Conservation (phyloP, 2,797 vertebrate genomes). For the Rhinichthys osculus region DNA sequence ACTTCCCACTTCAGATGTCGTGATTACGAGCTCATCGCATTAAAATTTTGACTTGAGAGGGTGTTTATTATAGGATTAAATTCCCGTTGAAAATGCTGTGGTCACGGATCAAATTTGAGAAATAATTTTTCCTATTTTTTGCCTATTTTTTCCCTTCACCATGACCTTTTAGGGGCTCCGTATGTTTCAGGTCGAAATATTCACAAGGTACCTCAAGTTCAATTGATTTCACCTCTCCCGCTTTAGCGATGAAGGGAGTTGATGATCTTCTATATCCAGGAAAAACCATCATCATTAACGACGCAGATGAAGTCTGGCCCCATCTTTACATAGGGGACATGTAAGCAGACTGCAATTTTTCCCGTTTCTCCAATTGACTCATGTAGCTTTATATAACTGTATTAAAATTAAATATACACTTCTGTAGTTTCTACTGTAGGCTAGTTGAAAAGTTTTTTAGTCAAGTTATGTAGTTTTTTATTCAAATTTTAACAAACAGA, state of each 20-base stretch:
- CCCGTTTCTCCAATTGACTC: neutral
- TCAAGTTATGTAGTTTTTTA: neutral
- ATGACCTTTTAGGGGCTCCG: no score
- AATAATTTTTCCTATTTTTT: no score
- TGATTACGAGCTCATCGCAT: no score
- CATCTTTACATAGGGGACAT: constrained; percentile 92
- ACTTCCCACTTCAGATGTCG: no score
- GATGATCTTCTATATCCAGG: constrained; percentile 88
- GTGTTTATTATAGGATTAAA: no score
- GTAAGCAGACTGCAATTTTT: constrained; percentile 73
- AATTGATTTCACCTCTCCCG: constrained; percentile 75
- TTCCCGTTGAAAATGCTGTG: no score
- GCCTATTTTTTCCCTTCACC: no score
- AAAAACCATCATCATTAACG: constrained; percentile 82
- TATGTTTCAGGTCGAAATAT: constrained; percentile 61
- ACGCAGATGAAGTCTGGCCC: constrained; percentile 92
- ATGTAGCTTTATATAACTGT: neutral
- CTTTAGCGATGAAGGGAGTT: constrained; percentile 86
- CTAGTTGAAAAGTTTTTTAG: neutral
- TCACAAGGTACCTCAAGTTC: constrained; percentile 60
- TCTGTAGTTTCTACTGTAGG: neutral
- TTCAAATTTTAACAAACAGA: no score
- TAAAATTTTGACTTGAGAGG: no score
- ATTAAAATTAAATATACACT: neutral
- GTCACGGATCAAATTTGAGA: no score